Evolutionary conservation across 2,888 invertebrate species (phyloP).

Genomic region (Agelastica alni): DNA sequence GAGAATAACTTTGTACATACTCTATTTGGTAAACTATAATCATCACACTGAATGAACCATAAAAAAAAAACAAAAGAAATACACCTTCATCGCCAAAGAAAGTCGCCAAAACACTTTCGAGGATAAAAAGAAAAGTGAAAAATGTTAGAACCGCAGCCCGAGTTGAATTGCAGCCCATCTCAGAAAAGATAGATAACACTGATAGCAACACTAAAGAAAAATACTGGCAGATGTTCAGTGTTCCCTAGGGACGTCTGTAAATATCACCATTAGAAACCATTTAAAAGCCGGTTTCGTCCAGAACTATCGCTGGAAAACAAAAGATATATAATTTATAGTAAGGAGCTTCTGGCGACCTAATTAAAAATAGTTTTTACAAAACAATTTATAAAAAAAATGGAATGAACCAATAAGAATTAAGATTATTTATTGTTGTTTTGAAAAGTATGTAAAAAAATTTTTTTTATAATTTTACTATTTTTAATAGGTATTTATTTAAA

Average conservation of each 20-base stretch:
- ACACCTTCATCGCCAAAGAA: slow-evolving; percentile 8
- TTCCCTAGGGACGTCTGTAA: slow-evolving; percentile 8
- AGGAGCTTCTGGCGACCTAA: no score
- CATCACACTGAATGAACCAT: slow-evolving; percentile 3
- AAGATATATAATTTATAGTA: background rate
- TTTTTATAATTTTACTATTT: no score
- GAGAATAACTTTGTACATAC: no score
- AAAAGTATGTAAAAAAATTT: no score
- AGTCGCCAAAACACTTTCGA: slow-evolving; percentile 7
- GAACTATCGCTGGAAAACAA: background rate
- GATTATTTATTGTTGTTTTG: no score
- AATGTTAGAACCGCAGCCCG: slow-evolving; percentile 13
- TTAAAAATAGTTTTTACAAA: no score
- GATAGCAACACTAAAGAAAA: slow-evolving; percentile 20
- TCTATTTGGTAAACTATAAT: slow-evolving; percentile 3
- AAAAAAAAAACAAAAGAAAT: slow-evolving; percentile 8
- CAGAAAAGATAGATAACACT: slow-evolving; percentile 22
- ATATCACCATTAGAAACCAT: slow-evolving; percentile 15
- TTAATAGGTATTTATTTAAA: no score
- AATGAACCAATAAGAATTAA: no score
- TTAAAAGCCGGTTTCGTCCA: slow-evolving; percentile 9
- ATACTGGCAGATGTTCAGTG: slow-evolving; percentile 13
- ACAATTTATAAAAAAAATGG: no score
- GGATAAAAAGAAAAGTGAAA: slow-evolving; percentile 4
- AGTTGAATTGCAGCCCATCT: slow-evolving; percentile 21